Evolutionary conservation across 2,888 invertebrate species (phyloP).

Genomic region (Drosophila anomalata): DNA sequence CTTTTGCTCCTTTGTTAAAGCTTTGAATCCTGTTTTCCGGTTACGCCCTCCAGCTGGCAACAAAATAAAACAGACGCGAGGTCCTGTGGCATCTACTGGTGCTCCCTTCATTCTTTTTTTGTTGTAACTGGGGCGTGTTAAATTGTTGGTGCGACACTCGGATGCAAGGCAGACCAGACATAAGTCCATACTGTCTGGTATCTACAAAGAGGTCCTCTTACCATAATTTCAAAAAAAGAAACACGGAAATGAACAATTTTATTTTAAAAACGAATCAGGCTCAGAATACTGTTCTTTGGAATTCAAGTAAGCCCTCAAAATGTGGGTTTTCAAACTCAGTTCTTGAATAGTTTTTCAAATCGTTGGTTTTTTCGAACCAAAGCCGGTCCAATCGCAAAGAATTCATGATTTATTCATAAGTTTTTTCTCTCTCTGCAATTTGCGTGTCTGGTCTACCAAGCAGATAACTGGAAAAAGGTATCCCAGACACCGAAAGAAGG

Average conservation of each 20-base stretch:
- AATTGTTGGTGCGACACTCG: constrained; percentile 68
- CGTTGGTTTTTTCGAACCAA: not conserved
- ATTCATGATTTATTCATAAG: constrained; percentile 4
- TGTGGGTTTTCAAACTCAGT: not conserved
- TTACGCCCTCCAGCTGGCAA: constrained; percentile 50
- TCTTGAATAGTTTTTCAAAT: not conserved
- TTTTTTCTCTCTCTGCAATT: constrained; percentile 18
- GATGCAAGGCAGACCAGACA: constrained; percentile 55
- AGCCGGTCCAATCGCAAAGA: not conserved
- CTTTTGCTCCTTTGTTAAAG: constrained; percentile 39
- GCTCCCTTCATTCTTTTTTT: constrained; percentile 11
- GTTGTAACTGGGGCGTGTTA: constrained; percentile 61
- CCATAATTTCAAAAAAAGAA: not conserved
- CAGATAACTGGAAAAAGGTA: constrained; percentile 70
- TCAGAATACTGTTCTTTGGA: not conserved
- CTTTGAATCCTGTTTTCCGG: constrained; percentile 9
- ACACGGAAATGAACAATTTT: not conserved
- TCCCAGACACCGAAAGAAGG: constrained; percentile 36
- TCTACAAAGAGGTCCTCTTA: constrained; percentile 4
- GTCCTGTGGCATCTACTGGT: not conserved
- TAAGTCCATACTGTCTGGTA: constrained; percentile 34
- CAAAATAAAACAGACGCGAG: constrained; percentile 57
- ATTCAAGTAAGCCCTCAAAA: not conserved
- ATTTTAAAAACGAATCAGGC: not conserved
- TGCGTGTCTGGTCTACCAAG: constrained; percentile 60